These are phyloP conservation scores for Callocephalon fimbriatum DNA, from an alignment of 2,113 vertebrate genomes.

Conservation along the genomic window DNA sequence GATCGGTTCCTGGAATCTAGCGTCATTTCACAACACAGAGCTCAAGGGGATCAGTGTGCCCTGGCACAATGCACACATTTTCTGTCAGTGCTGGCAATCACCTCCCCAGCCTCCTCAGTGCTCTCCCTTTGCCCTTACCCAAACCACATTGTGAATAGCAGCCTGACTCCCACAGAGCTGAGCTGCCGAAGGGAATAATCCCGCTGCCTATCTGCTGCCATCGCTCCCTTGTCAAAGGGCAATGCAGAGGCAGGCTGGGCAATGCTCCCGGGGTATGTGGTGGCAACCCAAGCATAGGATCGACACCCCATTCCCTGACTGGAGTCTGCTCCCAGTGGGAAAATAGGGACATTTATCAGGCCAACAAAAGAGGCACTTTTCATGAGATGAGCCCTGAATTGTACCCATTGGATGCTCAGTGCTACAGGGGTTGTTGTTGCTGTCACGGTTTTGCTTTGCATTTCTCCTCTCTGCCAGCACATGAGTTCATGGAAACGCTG, in stretches of 20 bases:
- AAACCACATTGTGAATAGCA: rapidly evolving
- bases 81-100: background rate
- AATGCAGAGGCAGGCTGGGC: background rate
- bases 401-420: rapidly evolving
- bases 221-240: background rate
- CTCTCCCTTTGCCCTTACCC: background rate
- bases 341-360: background rate
- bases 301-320: background rate
- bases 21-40: background rate
- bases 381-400: background rate
- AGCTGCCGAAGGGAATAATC: background rate
- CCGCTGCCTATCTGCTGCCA: background rate
- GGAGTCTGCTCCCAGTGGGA: background rate
- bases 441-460: background rate
- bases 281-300: background rate
- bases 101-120: background rate
- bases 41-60: background rate
- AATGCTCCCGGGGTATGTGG: rapidly evolving
- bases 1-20: background rate
- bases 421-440: background rate
- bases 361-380: background rate
- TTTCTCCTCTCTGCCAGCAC: background rate
- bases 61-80: background rate
- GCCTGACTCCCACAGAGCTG: rapidly evolving
- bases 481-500: background rate